Conservation (phyloP, 2,797 vertebrate species). For the Ctenochaetus hawaiiensis region DNA sequence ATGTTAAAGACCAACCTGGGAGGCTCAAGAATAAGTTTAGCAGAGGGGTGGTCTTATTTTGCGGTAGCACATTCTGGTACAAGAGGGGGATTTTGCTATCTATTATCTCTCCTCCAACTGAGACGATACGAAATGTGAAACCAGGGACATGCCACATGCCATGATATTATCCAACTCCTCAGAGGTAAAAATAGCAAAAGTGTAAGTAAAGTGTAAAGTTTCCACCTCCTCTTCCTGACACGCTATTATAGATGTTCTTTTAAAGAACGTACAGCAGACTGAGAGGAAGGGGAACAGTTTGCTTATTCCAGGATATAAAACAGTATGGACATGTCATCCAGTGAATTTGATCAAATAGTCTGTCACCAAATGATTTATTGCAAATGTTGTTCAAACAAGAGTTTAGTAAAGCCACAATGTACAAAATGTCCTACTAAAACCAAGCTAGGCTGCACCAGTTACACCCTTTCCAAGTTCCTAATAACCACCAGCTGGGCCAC, state of each 20-base stretch:
- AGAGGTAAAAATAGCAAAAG: conserved; percentile 25
- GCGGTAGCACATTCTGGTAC: conserved; percentile 51
- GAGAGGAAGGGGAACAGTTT: neutral
- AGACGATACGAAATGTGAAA: conserved; percentile 45
- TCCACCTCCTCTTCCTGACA: conserved; percentile 23
- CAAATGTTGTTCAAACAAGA: neutral
- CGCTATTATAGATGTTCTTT: conserved; percentile 8
- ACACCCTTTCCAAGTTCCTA: neutral
- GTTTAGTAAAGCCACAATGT: neutral
- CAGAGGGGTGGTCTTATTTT: conserved; percentile 25
- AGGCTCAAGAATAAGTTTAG: conserved; percentile 19
- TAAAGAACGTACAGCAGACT: neutral
- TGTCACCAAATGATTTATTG: neutral
- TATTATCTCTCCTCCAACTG: conserved; percentile 36
- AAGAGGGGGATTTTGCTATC: conserved; percentile 38
- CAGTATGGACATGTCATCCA: too few relatives aligned
- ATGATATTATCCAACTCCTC: conserved; percentile 34
- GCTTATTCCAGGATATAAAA: neutral
- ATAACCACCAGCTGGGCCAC: neutral
- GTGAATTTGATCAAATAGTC: neutral
- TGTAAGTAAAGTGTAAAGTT: conserved; percentile 22
- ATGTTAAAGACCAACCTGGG: conserved; percentile 34
- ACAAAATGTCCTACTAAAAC: neutral
- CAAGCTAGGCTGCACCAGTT: neutral
- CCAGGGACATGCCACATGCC: conserved; percentile 45